Percentiles rank a stretch among this genome's conserved stretches.
Conservation (phyloP, 2,797 vertebrate genomes). For the Halcyon chelicuti region DNA sequence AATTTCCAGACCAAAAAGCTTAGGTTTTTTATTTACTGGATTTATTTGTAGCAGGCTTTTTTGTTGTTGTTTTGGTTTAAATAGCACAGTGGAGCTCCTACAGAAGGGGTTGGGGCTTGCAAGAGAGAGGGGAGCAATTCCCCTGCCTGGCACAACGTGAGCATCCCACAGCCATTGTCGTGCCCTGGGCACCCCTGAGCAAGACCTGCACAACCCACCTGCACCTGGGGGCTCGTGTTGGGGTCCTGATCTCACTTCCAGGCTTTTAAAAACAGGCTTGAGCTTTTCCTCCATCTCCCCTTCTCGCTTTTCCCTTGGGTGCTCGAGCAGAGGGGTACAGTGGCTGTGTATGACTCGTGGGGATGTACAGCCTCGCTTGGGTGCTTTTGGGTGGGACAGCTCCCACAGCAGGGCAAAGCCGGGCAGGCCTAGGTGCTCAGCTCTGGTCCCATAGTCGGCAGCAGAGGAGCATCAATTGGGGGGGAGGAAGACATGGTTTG, state of each 20-base stretch:
- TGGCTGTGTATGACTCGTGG: fast-evolving
- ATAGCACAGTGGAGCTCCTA: not conserved
- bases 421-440: not conserved
- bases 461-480: not conserved
- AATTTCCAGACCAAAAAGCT: not conserved
- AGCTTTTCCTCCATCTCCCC: not conserved
- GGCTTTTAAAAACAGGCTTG: not conserved
- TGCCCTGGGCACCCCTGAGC: not conserved
- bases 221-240: too few relatives aligned
- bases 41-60: not conserved
- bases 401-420: not conserved
- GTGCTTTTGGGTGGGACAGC: not conserved
- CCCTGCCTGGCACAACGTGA: fast-evolving
- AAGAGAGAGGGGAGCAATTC: not conserved
- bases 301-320: not conserved
- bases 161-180: not conserved
- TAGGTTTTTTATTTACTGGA: not conserved
- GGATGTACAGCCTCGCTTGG: too few relatives aligned
- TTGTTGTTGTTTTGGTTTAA: not conserved
- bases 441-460: not conserved
- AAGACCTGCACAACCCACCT: not conserved
- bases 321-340: not conserved
- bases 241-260: not conserved
- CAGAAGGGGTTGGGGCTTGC: not conserved
- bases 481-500: not conserved